A percentile compares a stretch with the other conserved stretches of the same genome.
Evolutionary conservation across 2,113 vertebrate species (phyloP).

Genomic region (Caretta caretta): DNA sequence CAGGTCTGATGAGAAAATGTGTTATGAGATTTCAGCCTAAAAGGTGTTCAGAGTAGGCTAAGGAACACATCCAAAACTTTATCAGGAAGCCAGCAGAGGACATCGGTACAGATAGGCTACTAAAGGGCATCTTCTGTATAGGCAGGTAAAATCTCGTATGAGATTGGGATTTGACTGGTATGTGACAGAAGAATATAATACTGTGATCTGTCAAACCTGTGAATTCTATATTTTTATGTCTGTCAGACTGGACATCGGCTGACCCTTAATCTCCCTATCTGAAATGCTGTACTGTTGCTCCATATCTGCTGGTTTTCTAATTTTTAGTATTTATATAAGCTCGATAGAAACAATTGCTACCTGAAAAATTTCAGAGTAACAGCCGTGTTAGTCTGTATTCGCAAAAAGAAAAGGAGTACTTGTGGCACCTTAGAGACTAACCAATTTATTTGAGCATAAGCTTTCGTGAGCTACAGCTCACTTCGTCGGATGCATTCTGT

Average conservation of each 20-base stretch:
- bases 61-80: background rate
- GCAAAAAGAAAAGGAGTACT: too few relatives aligned
- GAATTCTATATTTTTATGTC: background rate
- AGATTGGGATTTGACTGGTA: background rate
- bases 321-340: background rate
- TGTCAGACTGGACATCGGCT: background rate
- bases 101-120: background rate
- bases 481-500: too few relatives aligned
- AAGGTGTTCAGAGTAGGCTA: background rate
- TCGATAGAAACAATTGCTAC: conserved; percentile 37
- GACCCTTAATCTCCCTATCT: background rate
- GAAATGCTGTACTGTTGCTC: background rate
- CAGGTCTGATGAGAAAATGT: background rate
- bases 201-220: background rate
- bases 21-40: background rate
- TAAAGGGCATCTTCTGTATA: background rate
- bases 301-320: background rate
- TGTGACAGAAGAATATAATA: background rate
- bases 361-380: background rate
- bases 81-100: background rate
- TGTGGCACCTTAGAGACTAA: too few relatives aligned
- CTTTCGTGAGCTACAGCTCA: too few relatives aligned
- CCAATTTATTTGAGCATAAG: too few relatives aligned
- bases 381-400: too few relatives aligned
- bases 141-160: background rate